Evolutionary conservation across 2,888 invertebrate genomes (phyloP).

Genomic region (Drosophila helvetica): DNA sequence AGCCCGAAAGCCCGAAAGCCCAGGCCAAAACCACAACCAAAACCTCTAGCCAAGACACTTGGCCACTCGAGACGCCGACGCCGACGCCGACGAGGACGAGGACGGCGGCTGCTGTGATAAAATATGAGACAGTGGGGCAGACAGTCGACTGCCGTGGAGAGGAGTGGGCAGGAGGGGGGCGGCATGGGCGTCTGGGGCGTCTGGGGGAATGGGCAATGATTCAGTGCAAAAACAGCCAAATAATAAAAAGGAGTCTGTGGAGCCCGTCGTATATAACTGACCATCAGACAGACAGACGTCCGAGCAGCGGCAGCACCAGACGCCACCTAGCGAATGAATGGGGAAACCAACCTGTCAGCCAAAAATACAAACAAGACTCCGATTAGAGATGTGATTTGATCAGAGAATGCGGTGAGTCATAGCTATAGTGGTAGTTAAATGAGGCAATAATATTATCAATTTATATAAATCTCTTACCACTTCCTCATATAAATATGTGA

Average conservation of each 20-base stretch:
- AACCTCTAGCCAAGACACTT: slow-evolving; percentile 71
- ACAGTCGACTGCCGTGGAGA: slow-evolving; percentile 59
- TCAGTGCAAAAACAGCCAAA: slow-evolving; percentile 75
- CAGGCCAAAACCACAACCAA: slow-evolving; percentile 42
- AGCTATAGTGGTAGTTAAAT: background rate
- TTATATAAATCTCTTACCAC: no score
- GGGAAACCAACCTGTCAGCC: slow-evolving; percentile 76
- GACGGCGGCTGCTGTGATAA: slow-evolving; percentile 67
- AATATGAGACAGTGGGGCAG: slow-evolving; percentile 79
- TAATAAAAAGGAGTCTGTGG: slow-evolving; percentile 36
- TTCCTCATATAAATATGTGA: no score
- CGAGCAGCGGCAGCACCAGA: slow-evolving; percentile 37
- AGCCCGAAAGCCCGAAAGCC: slow-evolving; percentile 38
- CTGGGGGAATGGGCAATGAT: slow-evolving; percentile 59
- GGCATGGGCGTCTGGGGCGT: background rate
- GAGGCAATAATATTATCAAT: no score
- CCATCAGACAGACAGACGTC: slow-evolving; percentile 42
- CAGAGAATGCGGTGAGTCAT: background rate
- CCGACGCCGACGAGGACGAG: slow-evolving; percentile 26
- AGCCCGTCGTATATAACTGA: slow-evolving; percentile 47
- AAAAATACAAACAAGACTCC: slow-evolving; percentile 54
- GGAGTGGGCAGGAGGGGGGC: slow-evolving; percentile 15
- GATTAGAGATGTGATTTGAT: slow-evolving; percentile 27
- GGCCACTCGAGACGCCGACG: slow-evolving; percentile 68
- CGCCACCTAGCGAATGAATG: slow-evolving; percentile 69